Percentiles rank a stretch among this genome's conserved stretches.
Conservation (phyloP, 2,113 vertebrate genomes). For the Fulica atra region DNA sequence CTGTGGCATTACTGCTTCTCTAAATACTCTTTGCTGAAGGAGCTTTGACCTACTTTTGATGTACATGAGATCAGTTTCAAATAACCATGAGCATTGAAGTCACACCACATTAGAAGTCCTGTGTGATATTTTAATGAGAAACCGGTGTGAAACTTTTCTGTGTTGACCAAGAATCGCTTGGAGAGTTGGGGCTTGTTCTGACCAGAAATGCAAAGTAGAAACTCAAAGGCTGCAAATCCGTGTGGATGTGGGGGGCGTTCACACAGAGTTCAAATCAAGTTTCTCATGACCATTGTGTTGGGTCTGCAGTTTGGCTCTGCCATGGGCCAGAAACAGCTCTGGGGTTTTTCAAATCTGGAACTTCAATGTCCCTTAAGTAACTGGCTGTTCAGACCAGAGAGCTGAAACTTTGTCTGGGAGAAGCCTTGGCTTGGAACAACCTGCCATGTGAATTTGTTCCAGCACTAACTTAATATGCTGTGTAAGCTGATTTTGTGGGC, state of each 20-base stretch:
- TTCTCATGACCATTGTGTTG: rapidly evolving
- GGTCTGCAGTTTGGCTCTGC: not conserved
- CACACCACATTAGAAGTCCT: not conserved
- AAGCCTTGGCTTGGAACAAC: not conserved
- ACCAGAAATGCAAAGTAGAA: not conserved
- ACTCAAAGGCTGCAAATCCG: not conserved
- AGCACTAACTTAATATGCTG: not conserved
- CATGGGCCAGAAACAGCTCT: not conserved
- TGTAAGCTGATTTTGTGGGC: not conserved
- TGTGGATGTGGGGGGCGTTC: not conserved
- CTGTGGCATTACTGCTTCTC: not conserved
- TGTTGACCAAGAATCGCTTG: not conserved
- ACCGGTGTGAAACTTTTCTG: not conserved
- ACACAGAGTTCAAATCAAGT: not conserved
- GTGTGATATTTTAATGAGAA: conserved; percentile 21
- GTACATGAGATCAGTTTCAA: conserved; percentile 8
- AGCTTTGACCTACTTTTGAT: not conserved
- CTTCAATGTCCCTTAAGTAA: not conserved
- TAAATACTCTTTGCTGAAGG: not conserved
- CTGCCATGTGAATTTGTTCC: not conserved
- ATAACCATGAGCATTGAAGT: not conserved
- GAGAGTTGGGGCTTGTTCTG: not conserved
- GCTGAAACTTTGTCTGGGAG: not conserved
- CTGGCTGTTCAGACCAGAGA: not conserved
- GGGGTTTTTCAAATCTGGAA: not conserved